Percentiles rank a stretch among this genome's conserved stretches.
phyloP scores from a whole-genome alignment of 1,140 invertebrate species.

The Diplogasteroides magnus region DNA sequence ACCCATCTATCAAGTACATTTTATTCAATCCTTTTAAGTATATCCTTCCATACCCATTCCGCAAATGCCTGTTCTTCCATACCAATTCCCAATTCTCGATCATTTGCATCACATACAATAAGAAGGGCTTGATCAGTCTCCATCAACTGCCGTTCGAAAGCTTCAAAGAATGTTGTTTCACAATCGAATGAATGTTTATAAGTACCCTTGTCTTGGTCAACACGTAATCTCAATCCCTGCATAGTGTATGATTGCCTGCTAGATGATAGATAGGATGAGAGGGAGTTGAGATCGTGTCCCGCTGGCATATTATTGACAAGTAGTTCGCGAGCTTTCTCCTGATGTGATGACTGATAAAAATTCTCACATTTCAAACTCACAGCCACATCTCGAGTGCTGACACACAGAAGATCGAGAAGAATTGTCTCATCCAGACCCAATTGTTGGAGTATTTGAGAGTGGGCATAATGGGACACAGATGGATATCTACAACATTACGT shows the following conservation, averaged over 20 bases:
- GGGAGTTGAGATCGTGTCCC: constrained; percentile 43
- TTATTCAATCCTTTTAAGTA: too few relatives aligned
- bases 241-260: constrained; percentile 48
- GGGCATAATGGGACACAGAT: constrained; percentile 48
- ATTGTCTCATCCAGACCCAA: constrained; percentile 36
- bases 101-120: constrained; percentile 47
- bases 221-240: constrained; percentile 42
- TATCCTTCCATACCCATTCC: constrained; percentile 28
- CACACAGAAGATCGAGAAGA: constrained; percentile 50
- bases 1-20: too few relatives aligned
- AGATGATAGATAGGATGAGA: constrained; percentile 39
- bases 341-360: constrained; percentile 4
- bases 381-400: constrained; percentile 40
- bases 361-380: constrained; percentile 1
- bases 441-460: constrained; percentile 43
- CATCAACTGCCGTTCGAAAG: constrained; percentile 43
- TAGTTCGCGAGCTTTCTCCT: constrained; percentile 35
- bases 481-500: constrained; percentile 42
- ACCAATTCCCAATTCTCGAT: constrained; percentile 48
- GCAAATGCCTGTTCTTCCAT: constrained; percentile 51
- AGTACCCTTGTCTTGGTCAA: constrained; percentile 52
- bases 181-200: neutral
- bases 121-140: constrained; percentile 45
- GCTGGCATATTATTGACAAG: constrained; percentile 50
- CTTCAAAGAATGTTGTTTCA: constrained; percentile 23